phyloP scores from a whole-genome alignment of 37 sponge, comb jelly and placozoan species.

The Cliona cf. orientalis region DNA sequence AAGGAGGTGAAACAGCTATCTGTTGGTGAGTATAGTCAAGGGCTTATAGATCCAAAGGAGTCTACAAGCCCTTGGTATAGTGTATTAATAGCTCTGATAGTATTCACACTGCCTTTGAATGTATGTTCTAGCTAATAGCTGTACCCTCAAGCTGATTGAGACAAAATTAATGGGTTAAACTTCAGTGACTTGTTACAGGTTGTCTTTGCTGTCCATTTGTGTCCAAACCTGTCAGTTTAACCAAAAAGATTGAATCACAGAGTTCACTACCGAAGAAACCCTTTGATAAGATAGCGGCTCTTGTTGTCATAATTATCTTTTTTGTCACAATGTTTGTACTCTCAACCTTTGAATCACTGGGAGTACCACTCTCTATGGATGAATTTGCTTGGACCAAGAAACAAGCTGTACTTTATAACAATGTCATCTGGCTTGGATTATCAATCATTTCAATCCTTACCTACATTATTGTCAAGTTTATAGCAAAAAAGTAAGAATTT shows the following conservation, averaged over 20 bases:
- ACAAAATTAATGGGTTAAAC: too few species aligned
- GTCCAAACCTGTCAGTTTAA: too few species aligned
- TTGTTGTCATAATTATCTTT: conserved; percentile 59
- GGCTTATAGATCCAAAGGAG: too few species aligned
- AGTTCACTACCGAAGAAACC: neutral
- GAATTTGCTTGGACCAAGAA: conserved; percentile 85
- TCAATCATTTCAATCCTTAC: conserved; percentile 55
- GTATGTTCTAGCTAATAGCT: too few species aligned
- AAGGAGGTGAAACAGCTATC: too few species aligned
- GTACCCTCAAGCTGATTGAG: too few species aligned
- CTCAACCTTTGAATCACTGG: conserved; percentile 83
- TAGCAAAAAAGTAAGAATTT: conserved; percentile 63
- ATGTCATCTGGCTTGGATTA: conserved; percentile 57
- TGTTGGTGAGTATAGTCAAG: too few species aligned
- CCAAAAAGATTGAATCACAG: conserved; percentile 11
- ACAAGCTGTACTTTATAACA: conserved; percentile 80
- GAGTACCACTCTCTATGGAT: conserved; percentile 79
- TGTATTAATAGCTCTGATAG: too few species aligned
- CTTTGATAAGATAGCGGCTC: conserved; percentile 45
- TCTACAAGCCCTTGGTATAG: too few species aligned
- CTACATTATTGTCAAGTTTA: conserved; percentile 56
- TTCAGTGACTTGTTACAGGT: too few species aligned
- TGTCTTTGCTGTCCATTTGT: too few species aligned
- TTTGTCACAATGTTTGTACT: conserved; percentile 76
- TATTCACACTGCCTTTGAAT: too few species aligned